Base-by-base conservation (phyloP, 2,888 invertebrate genomes). In the Acleris laterana region DNA sequence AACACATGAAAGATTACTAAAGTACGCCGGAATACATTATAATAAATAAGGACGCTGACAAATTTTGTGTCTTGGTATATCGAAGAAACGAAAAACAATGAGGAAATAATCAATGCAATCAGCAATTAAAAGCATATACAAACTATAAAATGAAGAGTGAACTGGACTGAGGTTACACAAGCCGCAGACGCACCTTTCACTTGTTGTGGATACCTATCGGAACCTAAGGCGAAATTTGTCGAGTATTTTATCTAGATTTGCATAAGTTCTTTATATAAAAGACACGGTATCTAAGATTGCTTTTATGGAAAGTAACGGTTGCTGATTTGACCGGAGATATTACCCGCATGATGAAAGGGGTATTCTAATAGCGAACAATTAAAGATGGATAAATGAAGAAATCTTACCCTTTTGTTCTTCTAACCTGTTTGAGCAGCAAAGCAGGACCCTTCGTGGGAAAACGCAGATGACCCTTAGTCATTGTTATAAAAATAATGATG, bases 111-210 rank as follows among this genome's bases (percentile, higher is more conserved):
- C 5, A 13, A 22, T 13, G 3, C 13, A 13, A 62, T 55, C 55
- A 38, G 22, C 55, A 38, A 25, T 53, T 32, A 17, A 48, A 20
- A 52, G 17, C 48, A 38, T 25, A 52, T 52, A 48, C 59, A 42
- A 48, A 20, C 53, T 53, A 49, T 59, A 64, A 49, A 59, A 53
- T 59, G 53, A 53, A 48, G 64, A 59, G 64, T 59, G 59, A 59
- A 64, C 55, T 52, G 48, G 53, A 22, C 48, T 59, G 19, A 20
- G 25, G 19, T 42, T n/a, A 53, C 59, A 38, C 38, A 38, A 38
- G 38, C 42, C 59, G 53, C 28, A 28, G 50, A 64, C 53, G 59
- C 48, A 59, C 63, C 64, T 64, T 64, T 64, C 64, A 64, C 64
- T 64, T 64, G 22, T 64, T 59, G 53, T 53, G 53, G 32, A 57